Evolutionary conservation across 2,888 invertebrate species (phyloP).

Genomic region (Pollenia angustigena): DNA sequence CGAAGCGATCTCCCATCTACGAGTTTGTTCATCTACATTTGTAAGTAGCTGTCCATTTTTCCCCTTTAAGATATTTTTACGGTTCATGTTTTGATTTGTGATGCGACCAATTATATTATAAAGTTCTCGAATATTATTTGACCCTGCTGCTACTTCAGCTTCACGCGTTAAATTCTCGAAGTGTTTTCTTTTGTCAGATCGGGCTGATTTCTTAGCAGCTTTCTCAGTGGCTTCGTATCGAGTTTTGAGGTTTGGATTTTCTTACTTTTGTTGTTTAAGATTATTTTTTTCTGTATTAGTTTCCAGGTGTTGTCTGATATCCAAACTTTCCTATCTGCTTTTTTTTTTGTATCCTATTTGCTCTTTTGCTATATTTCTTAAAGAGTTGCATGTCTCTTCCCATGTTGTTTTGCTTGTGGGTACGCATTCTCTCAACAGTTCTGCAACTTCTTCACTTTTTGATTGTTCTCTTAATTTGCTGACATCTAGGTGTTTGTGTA

Average conservation of each 20-base stretch:
- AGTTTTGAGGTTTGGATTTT: not conserved
- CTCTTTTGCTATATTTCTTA: not conserved
- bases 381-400: not conserved
- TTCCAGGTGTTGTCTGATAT: not conserved
- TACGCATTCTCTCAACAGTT: no score
- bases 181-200: no score
- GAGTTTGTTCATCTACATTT: no score
- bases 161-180: no score
- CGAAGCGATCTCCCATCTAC: no score
- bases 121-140: slow-evolving; percentile 4
- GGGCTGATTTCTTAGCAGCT: not conserved
- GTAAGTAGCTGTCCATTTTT: no score
- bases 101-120: not conserved
- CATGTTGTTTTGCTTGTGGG: not conserved
- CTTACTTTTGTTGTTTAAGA: not conserved
- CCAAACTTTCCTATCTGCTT: not conserved
- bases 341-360: not conserved
- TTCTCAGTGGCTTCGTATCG: not conserved
- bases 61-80: not conserved
- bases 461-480: not conserved
- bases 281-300: not conserved
- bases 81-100: not conserved
- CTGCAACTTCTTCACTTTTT: not conserved
- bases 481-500: not conserved
- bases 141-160: no score